Evolutionary conservation across 2,797 vertebrate species (phyloP).

Genomic region (Catharus ustulatus): DNA sequence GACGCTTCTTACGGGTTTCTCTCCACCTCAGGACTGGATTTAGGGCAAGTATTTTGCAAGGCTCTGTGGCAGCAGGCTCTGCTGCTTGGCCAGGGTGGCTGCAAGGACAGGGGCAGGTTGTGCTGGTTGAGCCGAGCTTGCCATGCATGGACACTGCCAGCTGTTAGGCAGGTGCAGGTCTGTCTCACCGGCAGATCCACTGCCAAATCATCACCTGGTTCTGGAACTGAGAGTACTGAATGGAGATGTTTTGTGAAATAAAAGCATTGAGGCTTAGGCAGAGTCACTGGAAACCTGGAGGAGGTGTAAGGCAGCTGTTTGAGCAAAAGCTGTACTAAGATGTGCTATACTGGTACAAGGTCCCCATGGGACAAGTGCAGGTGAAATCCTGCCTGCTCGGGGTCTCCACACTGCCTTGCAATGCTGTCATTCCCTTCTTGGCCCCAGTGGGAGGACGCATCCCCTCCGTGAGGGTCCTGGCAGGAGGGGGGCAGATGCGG

Average conservation of each 20-base stretch:
- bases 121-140: neutral
- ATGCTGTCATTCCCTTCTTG: neutral
- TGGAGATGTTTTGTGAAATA: neutral
- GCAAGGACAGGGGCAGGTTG: neutral
- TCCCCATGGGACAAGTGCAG: rapidly evolving
- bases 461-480: rapidly evolving
- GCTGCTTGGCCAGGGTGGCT: neutral
- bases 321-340: neutral
- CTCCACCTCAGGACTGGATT: neutral
- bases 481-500: rapidly evolving
- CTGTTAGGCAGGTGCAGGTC: neutral
- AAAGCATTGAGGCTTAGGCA: neutral
- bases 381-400: neutral
- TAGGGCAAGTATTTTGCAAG: neutral
- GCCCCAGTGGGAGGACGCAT: rapidly evolving
- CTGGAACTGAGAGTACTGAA: neutral
- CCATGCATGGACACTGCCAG: rapidly evolving
- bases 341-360: neutral
- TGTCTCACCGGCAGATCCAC: neutral
- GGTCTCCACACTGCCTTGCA: neutral
- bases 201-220: neutral
- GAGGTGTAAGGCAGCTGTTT: neutral
- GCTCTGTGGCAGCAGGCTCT: neutral
- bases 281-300: neutral
- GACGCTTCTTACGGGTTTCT: rapidly evolving